Conservation (phyloP, 2,797 vertebrate species). For the Ateles fusciceps region DNA sequence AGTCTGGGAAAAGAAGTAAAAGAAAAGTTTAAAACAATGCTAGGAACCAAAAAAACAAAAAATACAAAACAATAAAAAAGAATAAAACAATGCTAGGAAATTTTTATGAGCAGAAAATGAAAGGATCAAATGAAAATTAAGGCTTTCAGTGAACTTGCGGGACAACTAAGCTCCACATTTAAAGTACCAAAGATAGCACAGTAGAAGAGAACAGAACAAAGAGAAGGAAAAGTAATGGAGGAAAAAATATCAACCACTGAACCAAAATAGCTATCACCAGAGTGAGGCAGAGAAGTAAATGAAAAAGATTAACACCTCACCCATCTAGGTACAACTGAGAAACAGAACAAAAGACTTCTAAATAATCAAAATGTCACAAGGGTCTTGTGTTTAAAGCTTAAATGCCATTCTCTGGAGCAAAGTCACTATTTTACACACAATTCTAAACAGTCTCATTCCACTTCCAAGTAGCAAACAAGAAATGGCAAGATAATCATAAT, state of each 20-base stretch:
- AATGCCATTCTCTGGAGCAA: background rate
- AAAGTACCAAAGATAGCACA: background rate
- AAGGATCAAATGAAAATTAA: slow-evolving; percentile 15
- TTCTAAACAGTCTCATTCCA: background rate
- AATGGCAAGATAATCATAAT: slow-evolving; percentile 20
- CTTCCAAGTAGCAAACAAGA: slow-evolving; percentile 19
- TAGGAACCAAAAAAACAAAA: background rate
- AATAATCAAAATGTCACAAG: background rate
- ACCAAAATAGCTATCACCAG: background rate
- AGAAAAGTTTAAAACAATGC: background rate
- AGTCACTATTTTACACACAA: background rate
- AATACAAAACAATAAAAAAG: background rate
- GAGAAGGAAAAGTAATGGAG: background rate
- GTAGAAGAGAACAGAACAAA: background rate
- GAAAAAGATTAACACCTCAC: background rate
- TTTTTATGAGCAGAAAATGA: slow-evolving; percentile 23
- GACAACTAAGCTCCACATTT: background rate
- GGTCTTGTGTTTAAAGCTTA: background rate
- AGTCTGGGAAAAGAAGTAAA: background rate
- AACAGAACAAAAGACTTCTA: background rate
- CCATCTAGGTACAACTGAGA: background rate
- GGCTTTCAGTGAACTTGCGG: background rate
- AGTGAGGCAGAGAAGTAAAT: background rate
- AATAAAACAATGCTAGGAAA: slow-evolving; percentile 2
- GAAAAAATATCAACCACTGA: slow-evolving; percentile 10